Conservation (phyloP, 2,797 vertebrate genomes). For the Coccyzus lansbergi region DNA sequence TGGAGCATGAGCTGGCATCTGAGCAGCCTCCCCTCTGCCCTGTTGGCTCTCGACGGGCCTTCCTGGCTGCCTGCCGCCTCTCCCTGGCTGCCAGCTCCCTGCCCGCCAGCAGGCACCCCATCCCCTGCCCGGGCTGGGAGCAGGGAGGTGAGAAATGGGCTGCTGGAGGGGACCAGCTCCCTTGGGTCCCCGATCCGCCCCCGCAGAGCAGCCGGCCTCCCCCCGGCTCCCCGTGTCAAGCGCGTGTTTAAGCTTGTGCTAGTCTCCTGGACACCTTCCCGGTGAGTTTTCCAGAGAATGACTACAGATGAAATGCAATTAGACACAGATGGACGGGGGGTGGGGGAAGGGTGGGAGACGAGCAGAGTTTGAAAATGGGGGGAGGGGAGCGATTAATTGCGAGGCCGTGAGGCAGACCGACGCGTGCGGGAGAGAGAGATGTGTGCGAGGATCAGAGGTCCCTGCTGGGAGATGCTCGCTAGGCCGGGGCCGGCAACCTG, state of each 20-base stretch:
- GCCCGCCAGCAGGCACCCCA: background rate
- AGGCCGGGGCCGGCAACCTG: constrained; percentile 39
- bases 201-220: background rate
- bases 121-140: background rate
- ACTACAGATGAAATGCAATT: constrained; percentile 67
- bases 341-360: constrained; percentile 40
- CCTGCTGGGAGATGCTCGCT: constrained; percentile 26
- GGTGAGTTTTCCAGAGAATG: constrained; percentile 56
- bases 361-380: constrained; percentile 33
- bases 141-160: background rate
- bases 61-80: background rate
- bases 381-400: constrained; percentile 49
- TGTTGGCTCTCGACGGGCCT: background rate
- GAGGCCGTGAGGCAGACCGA: constrained; percentile 7
- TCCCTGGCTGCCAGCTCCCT: background rate
- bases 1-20: background rate
- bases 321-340: constrained; percentile 58
- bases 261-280: constrained; percentile 36
- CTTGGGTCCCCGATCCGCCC: background rate
- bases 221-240: background rate
- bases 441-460: constrained; percentile 8
- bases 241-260: constrained; percentile 51
- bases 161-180: background rate
- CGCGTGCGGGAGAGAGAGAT: background rate
- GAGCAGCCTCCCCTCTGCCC: constrained; percentile 20